Evolutionary conservation across 92 coral and sea anemone species (phyloP), one percentile per base, ranked within the genome.

Genomic region (Blastomussa wellsi): DNA sequence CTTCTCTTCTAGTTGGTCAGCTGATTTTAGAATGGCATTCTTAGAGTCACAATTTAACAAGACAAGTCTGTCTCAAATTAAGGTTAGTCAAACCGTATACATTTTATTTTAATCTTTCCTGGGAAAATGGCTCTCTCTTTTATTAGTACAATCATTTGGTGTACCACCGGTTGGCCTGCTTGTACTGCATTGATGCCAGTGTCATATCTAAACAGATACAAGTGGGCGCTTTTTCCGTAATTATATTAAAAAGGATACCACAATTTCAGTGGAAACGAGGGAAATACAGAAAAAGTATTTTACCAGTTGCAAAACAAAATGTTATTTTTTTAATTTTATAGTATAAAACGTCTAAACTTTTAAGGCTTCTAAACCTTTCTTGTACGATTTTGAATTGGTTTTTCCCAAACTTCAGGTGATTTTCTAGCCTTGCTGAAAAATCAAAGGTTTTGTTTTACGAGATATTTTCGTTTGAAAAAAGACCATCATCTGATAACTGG

Each of bases 21-120:
- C 37, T 16, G 13, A 1, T 1, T 33, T 31, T 24, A 41, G 62
- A 0, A 83, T 83, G 86, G 86, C 86, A 42, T 83, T 83, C 53
- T 32, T 83, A 64, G 86, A 83, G 19, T 83, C 86, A 17, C 86
- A 83, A 47, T 83, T 73, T n/a, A 83, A 83, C 86, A 83, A 83
- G 86, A 80, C 86, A 55, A 83, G 86, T 55, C 31, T 83, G 39
- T 83, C 86, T 20, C 86, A 83, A 62, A 59, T 83, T 7, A 83
- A 83, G 80, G 86, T 83, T 14, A 38, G 77, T 52, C 17, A 22
- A 70, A 11, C 42, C 1, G 16, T 44, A 19, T 1, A 33, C n/a
- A 53, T 32, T 53, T 49, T 33, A 36, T 19, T 10, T 60, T 20
- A 7, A 1, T 80, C 32, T 67, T 38, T 80, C 59, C 42, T 52